These are phyloP conservation scores for Aphaenogaster ashmeadi DNA, from an alignment of 1,140 invertebrate species.

Conservation along the genomic window DNA sequence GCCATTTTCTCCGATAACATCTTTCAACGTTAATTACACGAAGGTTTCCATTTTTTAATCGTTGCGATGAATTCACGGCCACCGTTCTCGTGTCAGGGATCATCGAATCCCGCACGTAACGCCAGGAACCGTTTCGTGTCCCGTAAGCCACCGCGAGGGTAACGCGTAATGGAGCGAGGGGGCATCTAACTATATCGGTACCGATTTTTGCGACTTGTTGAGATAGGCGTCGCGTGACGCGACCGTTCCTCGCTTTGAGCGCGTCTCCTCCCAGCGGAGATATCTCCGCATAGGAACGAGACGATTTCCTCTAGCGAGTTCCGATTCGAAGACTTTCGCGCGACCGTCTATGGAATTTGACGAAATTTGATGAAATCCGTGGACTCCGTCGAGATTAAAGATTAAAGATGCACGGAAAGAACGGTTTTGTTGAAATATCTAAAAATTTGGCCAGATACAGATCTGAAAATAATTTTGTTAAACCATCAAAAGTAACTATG, in stretches of 20 bases:
- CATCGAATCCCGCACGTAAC: conserved; percentile 54
- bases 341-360: conserved; percentile 20
- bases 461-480: too few relatives aligned
- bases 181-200: conserved; percentile 52
- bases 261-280: conserved; percentile 5
- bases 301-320: conserved; percentile 9
- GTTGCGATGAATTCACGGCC: neutral
- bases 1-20: neutral
- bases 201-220: conserved; percentile 80
- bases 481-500: too few relatives aligned
- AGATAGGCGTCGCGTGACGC: conserved; percentile 76
- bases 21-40: conserved; percentile 19
- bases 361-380: conserved; percentile 1
- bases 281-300: conserved; percentile 36
- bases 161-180: neutral
- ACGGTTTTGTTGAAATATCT: too few relatives aligned
- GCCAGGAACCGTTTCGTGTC: conserved; percentile 65
- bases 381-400: neutral
- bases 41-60: neutral
- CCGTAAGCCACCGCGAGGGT: conserved; percentile 41
- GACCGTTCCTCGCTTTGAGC: conserved; percentile 28
- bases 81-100: conserved; percentile 31
- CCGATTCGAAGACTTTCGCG: conserved; percentile 28
- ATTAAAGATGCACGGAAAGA: too few relatives aligned
- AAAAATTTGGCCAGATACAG: too few relatives aligned